Conservation (phyloP, 2,888 invertebrate species). For the Acleris sparsana region DNA sequence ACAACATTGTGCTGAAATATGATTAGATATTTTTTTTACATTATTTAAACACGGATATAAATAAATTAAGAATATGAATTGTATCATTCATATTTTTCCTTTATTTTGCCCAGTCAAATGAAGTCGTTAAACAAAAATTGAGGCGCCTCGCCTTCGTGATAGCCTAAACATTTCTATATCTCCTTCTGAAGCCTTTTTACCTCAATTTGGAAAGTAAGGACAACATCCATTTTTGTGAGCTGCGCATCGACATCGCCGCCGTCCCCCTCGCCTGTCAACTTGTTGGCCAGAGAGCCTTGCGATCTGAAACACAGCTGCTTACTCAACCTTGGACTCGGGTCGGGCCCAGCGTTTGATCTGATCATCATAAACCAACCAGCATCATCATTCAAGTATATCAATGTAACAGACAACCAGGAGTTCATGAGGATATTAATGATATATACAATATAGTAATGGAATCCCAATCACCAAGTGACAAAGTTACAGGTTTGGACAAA, state of each 20-base stretch:
- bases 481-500: constrained; percentile 48
- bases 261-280: constrained; percentile 97
- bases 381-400: constrained; percentile 44
- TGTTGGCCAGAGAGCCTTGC: constrained; percentile 93
- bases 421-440: constrained; percentile 29
- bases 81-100: no score
- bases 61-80: no score
- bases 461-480: constrained; percentile 23
- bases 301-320: constrained; percentile 89
- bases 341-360: constrained; percentile 80
- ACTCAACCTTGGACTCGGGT: constrained; percentile 84
- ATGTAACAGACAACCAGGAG: constrained; percentile 13
- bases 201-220: constrained; percentile 97
- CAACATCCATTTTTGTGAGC: constrained; percentile 98
- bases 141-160: no score
- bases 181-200: constrained; percentile 77
- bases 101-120: no score
- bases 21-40: no score
- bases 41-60: no score
- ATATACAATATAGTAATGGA: constrained; percentile 14
- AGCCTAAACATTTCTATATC: neutral
- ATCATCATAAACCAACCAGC: constrained; percentile 58
- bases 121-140: no score
- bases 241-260: constrained; percentile 97
- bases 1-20: neutral